Base-by-base conservation (phyloP, 2,888 invertebrate species). In the Augochlorella aurata region DNA sequence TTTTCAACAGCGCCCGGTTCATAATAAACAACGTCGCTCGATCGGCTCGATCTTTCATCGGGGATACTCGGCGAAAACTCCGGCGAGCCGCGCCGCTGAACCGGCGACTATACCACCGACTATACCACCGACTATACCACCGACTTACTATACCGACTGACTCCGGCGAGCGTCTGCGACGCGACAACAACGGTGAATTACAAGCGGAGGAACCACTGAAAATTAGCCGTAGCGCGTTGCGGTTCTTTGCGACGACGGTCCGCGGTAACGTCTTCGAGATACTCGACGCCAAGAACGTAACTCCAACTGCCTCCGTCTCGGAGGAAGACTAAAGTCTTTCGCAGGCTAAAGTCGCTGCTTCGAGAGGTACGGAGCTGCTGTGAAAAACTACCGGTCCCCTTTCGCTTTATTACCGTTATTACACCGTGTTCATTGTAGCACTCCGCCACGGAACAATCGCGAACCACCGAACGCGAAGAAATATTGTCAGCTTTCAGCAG, bases 161-260 rank as follows among this genome's bases (percentile, higher is more conserved):
- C 38, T 38, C 38, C 38, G 38, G 2, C 7, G 38, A 2, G 38
- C 38, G 58, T n/a, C 0, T 14, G 38, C 9, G 5, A 38, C 38
- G n/a, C 29, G 24, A 45, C 73, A 65, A 49, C 68, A 73, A 50
- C 71, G 24, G 61, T 49, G 73, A 78, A 79, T 86, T 69, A 73
- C 66, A 79, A 79, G 70, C n/a, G 63, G 58, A 75, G 73, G 69
- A 73, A 74, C 76, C 69, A 49, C 72, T 72, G 74, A 75, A 81
- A 88, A 89, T 88, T 83, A 87, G 77, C 79, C 75, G 73, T 52
- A 58, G 83, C 75, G 69, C 49, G 38, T 65, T 61, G 80, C 73
- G 65, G 81, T 84, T 84, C 83, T 85, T 84, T 79, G 87, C 80
- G 77, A 82, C 75, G 54, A 74, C 63, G 76, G 52, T 80, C 75